Base-by-base conservation (phyloP, 1,140 invertebrate species). In the Diorhabda sublineata region DNA sequence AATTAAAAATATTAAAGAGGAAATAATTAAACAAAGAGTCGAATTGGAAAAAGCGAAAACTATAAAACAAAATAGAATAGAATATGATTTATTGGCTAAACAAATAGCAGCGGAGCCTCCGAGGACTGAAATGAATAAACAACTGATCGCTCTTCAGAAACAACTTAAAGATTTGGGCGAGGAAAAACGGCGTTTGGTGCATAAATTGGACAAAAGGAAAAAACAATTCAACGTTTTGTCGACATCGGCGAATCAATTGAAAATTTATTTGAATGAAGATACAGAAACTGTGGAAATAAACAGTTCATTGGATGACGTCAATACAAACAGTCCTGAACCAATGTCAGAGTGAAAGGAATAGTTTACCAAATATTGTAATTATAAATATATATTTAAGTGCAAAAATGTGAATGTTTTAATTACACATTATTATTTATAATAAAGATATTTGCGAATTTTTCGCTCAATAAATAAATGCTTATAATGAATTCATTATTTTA, bases 61-160 rank as follows among this genome's bases (percentile, higher is more conserved):
- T 75, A 87, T 92, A 11, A 86, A 95, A 2, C 94, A 94, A 79
- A 96, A 98, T 80, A 87, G 47, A 61, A 90, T 93, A 83, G 95
- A 97, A 77, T 98, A 97, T 83, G 95, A 98, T 86, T 89, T 95
- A 4, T 75, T 98, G 42, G 95, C 95, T 72, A 73, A 75, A 26
- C 69, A 74, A 8, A 75, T 76, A 67, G 77, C 72, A 8, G 65
- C 65, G 3, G 65, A 67, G 44, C 65, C 65, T 7, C 65, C 65
- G 59, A 67, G 65, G 5, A 67, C 56, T n/a, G 65, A 67, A 45
- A 67, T 67, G 65, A 67, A 67, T 43, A 67, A 67, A 26, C 65
- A 67, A 56, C 45, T 67, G 5, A 26, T 60, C 3, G 9, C 5
- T 6, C 58, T 67, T 52, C 65, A 67, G 9, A 67, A 67, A 11